Evolutionary conservation across 2,888 invertebrate species (phyloP), one percentile per base, ranked within the genome.

Genomic region (Brassicogethes aeneus): DNA sequence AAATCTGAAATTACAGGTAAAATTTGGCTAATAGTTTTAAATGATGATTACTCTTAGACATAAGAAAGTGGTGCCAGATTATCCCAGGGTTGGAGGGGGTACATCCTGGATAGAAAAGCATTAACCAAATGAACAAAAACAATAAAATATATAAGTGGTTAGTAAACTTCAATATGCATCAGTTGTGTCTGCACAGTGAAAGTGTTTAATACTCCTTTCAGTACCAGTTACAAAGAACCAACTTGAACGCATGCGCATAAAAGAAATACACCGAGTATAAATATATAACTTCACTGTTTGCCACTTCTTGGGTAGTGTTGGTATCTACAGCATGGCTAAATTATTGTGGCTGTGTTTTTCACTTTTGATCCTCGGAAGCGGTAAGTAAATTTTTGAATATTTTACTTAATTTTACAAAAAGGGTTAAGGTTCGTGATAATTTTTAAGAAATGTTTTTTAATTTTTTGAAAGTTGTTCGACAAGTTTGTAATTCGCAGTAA

Each of bases 231-330:
- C 14, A 13, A 32, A 32, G 42, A 45, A 38, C 31, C 37, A 39
- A 40, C 38, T 40, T 43, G 55, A 5, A 48, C 68, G 60, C 65
- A 65, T 61, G 68, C 68, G 66, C 61, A 54, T 46, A 55, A 55
- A 62, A 48, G 45, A 61, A 60, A 61, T 54, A 49, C 52, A 46
- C 56, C 46, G 55, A 51, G 56, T 70, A 70, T 70, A 70, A 69
- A 68, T 68, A 69, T 65, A 68, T 66, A 68, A 61, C 60, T 58
- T 58, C 56, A 55, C 59, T 47, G 55, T 53, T 52, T 49, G 41
- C 60, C 67, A 66, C 65, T 68, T 65, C 67, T 68, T 66, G 59
- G 64, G 61, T 65, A 66, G 67, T 68, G 66, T 60, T 62, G 55
- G 60, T 62, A 56, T 54, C 56, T 50, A 56, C 56, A 64, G 62